phyloP scores from a whole-genome alignment of 1,140 invertebrate species.

The Diorhabda sublineata region DNA sequence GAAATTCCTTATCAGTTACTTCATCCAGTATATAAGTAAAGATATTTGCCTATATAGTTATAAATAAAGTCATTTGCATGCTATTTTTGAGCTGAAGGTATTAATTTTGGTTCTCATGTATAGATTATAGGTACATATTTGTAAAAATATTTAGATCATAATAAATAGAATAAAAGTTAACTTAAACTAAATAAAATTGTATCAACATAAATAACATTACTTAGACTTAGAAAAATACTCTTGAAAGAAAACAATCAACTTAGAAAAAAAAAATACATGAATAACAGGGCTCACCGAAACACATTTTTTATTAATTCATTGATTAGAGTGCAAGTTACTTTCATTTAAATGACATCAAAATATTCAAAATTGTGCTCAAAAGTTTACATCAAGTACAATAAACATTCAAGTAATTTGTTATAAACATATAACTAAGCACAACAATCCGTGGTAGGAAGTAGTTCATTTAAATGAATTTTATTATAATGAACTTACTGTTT shows the following conservation, averaged over 20 bases:
- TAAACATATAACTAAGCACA: too few relatives aligned
- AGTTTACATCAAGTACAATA: too few relatives aligned
- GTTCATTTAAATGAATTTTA: too few relatives aligned
- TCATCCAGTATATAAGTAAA: not conserved
- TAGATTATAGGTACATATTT: slow-evolving; percentile 26
- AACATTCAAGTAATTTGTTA: too few relatives aligned
- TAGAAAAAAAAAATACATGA: slow-evolving; percentile 28
- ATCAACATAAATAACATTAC: slow-evolving; percentile 35
- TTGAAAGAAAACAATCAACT: slow-evolving; percentile 33
- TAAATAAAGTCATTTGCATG: slow-evolving; percentile 2
- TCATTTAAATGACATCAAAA: too few relatives aligned
- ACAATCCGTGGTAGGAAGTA: too few relatives aligned
- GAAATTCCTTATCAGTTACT: not conserved
- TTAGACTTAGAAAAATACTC: slow-evolving; percentile 29
- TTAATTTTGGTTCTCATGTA: slow-evolving; percentile 23
- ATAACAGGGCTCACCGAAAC: not conserved
- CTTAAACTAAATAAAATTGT: slow-evolving; percentile 28
- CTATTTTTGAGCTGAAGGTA: slow-evolving; percentile 10
- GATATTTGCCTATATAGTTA: not conserved
- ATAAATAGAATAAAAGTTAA: slow-evolving; percentile 11
- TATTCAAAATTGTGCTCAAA: too few relatives aligned
- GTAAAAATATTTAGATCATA: slow-evolving; percentile 12
- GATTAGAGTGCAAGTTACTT: too few relatives aligned
- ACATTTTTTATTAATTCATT: too few relatives aligned
- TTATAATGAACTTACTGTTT: too few relatives aligned